Evolutionary conservation across 2,797 vertebrate genomes (phyloP), one percentile per base, ranked within the genome.

Genomic region (Poeciliopsis infans): DNA sequence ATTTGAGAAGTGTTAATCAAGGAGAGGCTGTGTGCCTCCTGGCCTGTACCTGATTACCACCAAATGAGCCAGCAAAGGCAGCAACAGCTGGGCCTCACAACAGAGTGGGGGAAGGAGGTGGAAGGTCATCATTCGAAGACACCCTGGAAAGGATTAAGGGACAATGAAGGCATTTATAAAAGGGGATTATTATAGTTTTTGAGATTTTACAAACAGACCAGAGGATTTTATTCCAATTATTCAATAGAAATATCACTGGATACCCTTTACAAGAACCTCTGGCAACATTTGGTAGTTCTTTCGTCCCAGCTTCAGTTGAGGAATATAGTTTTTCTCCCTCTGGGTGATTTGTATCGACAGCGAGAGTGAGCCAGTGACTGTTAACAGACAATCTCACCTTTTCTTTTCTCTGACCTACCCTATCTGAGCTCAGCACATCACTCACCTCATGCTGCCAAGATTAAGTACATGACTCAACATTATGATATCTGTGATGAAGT

Each of bases 11-110:
- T 97, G 96, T 95, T 97, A 97, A 98, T 97, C 96, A 97, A 87
- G 83, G 89, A 88, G 96, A 97, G 97, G 97, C 97, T 97, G 96
- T 96, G 87, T 94, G 95, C 96, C 96, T 97, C 96, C 97, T 96
- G 97, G 95, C 94, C 95, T 96, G 91, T 92, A 97, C 96, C 96
- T 97, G 97, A 99, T 98, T 97, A 97, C 96, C 97, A 96, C 96
- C 97, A 97, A 97, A 97, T 96, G 95, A 95, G 90, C 79, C 59
- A 72, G 77, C 82, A 83, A 84, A 95, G 93, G 94, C 95, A 93
- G 94, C 85, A 88, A 92, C 93, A 94, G 85, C 91, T 92, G 92
- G 94, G 92, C 93, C 78, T 82, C 83, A 80, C 81, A 85, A 78
- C 80, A 93, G 85, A 36, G 86, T 68, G 87, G 79, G 83, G 83